phyloP scores from a whole-genome alignment of 2,797 vertebrate genomes.

The Dipus sagitta region DNA sequence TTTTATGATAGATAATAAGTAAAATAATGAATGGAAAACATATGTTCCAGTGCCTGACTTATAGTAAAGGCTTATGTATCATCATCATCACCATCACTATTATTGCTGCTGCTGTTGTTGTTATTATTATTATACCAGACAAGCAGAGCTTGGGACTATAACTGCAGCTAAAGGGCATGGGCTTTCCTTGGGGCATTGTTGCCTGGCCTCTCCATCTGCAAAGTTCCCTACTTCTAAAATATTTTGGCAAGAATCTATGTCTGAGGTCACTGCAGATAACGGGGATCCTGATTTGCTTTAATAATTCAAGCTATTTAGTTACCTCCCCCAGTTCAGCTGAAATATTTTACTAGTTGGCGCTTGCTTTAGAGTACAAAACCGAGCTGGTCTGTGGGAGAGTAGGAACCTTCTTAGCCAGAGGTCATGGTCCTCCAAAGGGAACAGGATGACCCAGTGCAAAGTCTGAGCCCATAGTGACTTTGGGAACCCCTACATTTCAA shows the following conservation, averaged over 20 bases:
- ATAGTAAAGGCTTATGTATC: neutral
- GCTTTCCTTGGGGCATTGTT: slow-evolving; percentile 10
- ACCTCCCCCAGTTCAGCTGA: slow-evolving; percentile 45
- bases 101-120: too few relatives aligned
- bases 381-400: slow-evolving; percentile 53
- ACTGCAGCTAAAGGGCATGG: neutral
- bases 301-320: slow-evolving; percentile 70
- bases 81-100: neutral
- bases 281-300: slow-evolving; percentile 62
- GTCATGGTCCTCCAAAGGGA: slow-evolving; percentile 55
- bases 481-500: slow-evolving; percentile 44
- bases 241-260: slow-evolving; percentile 59
- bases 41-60: neutral
- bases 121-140: neutral
- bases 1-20: slow-evolving; percentile 17
- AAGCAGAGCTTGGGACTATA: slow-evolving; percentile 22
- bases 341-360: slow-evolving; percentile 66
- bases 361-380: slow-evolving; percentile 68
- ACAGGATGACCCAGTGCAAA: slow-evolving; percentile 51
- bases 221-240: slow-evolving; percentile 46
- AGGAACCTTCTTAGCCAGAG: slow-evolving; percentile 60
- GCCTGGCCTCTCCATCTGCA: neutral
- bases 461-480: slow-evolving; percentile 50
- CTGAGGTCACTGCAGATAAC: slow-evolving; percentile 74
- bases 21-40: slow-evolving; percentile 56